phyloP scores from a whole-genome alignment of 1,140 invertebrate genomes.

The Trichonephila clavata region DNA sequence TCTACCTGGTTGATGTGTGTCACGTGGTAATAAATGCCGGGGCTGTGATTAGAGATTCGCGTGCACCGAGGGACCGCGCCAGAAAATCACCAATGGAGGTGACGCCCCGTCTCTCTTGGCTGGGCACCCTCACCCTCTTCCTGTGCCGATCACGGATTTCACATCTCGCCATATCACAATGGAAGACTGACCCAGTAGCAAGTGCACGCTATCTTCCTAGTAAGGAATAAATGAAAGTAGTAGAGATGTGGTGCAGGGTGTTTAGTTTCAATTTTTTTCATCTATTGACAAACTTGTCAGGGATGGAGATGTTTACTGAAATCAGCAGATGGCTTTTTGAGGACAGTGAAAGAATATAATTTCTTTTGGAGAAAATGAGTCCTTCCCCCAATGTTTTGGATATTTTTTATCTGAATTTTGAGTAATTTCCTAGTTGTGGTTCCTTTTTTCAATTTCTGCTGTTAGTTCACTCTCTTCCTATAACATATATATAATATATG shows the following conservation, averaged over 20 bases:
- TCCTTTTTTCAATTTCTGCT: too few relatives aligned
- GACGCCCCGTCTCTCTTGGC: constrained; percentile 57
- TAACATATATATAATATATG: too few relatives aligned
- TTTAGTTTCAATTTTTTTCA: neutral
- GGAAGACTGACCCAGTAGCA: constrained; percentile 23
- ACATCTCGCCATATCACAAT: constrained; percentile 9
- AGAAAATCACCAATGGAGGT: constrained; percentile 61
- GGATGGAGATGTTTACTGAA: neutral
- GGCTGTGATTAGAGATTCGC: constrained; percentile 70
- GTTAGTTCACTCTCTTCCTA: too few relatives aligned
- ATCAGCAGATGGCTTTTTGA: neutral
- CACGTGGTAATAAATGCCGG: constrained; percentile 70
- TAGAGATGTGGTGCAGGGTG: neutral
- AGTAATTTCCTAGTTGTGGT: too few relatives aligned
- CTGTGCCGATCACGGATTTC: neutral
- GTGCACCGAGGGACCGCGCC: constrained; percentile 34
- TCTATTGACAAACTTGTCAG: neutral
- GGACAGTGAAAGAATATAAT: neutral
- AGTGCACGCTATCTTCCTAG: neutral
- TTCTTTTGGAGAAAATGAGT: too few relatives aligned
- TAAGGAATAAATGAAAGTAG: neutral
- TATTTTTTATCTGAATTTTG: too few relatives aligned
- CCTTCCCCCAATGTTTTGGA: too few relatives aligned
- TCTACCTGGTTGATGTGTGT: constrained; percentile 54
- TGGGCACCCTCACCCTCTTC: constrained; percentile 14